These are phyloP conservation scores for Habroteleia sp. DNA, from an alignment of 2,888 invertebrate species.

Conservation along the genomic window DNA sequence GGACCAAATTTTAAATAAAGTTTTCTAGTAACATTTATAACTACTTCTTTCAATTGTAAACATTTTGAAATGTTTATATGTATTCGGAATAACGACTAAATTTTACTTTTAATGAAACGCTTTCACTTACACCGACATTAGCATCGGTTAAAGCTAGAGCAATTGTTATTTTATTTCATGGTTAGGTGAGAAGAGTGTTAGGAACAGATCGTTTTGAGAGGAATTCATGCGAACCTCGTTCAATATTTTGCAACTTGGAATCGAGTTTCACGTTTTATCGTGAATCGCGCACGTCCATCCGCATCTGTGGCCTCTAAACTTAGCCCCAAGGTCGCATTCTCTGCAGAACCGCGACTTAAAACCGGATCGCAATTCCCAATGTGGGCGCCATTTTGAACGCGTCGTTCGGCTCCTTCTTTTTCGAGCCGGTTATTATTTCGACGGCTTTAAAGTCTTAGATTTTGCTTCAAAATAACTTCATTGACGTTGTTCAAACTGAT, in stretches of 20 bases:
- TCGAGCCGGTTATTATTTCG: constrained; percentile 53
- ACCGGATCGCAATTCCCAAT: constrained; percentile 66
- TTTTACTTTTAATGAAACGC: too few relatives aligned
- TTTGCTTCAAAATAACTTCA: constrained; percentile 32
- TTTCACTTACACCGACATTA: constrained; percentile 50
- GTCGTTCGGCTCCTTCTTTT: constrained; percentile 41
- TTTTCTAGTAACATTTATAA: too few relatives aligned
- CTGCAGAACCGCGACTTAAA: constrained; percentile 63
- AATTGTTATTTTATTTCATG: constrained; percentile 42
- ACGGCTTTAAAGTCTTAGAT: constrained; percentile 22
- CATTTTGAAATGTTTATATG: too few relatives aligned
- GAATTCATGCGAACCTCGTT: constrained; percentile 36
- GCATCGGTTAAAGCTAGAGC: constrained; percentile 29
- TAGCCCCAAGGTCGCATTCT: constrained; percentile 67
- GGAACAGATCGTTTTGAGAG: constrained; percentile 22
- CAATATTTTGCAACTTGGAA: constrained; percentile 38
- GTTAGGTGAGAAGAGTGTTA: constrained; percentile 23
- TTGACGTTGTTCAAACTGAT: constrained; percentile 7
- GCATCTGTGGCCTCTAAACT: constrained; percentile 64
- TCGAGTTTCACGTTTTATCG: constrained; percentile 58
- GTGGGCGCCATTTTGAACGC: constrained; percentile 61
- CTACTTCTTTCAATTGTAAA: not conserved
- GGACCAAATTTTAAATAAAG: too few relatives aligned
- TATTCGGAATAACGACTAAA: too few relatives aligned
- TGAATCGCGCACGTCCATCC: constrained; percentile 56